Conservation (phyloP, 2,113 vertebrate species). For the Pelodiscus sinensis region DNA sequence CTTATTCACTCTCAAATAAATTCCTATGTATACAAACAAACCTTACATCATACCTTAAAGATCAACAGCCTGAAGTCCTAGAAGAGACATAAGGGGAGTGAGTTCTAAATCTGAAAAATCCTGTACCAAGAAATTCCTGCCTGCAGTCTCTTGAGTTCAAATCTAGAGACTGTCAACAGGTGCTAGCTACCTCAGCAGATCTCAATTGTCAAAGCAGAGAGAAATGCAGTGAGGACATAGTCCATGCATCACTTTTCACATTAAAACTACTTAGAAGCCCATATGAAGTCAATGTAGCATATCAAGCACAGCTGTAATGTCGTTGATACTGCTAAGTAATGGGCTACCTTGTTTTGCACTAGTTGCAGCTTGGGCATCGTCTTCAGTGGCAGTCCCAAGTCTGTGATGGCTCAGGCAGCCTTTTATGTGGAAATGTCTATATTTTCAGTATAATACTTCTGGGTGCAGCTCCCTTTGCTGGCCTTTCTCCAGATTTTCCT, state of each 20-base stretch:
- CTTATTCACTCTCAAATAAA: neutral
- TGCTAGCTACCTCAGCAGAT: neutral
- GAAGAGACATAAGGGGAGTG: neutral
- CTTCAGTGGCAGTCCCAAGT: slow-evolving; percentile 12
- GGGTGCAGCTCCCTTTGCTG: slow-evolving; percentile 8
- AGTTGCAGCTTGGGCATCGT: neutral
- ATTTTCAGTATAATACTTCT: slow-evolving; percentile 21
- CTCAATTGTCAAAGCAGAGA: neutral
- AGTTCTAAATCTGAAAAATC: neutral
- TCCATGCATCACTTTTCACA: neutral
- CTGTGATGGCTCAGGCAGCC: neutral
- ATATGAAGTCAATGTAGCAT: neutral
- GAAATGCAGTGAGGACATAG: neutral
- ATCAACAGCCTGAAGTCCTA: neutral
- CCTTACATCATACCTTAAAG: neutral
- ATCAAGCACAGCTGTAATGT: neutral
- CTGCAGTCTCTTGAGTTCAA: neutral
- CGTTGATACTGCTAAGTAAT: neutral
- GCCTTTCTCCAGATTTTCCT: slow-evolving; percentile 53
- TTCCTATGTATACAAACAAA: neutral
- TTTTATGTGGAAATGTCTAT: neutral
- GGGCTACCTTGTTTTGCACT: neutral
- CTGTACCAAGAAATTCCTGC: neutral
- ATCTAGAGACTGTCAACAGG: neutral
- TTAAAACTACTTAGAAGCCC: neutral